Evolutionary conservation across 53 echinoderm and acorn worm genomes (phyloP), one percentile per base, ranked within the genome.

Genomic region (Mesocentrotus franciscanus): DNA sequence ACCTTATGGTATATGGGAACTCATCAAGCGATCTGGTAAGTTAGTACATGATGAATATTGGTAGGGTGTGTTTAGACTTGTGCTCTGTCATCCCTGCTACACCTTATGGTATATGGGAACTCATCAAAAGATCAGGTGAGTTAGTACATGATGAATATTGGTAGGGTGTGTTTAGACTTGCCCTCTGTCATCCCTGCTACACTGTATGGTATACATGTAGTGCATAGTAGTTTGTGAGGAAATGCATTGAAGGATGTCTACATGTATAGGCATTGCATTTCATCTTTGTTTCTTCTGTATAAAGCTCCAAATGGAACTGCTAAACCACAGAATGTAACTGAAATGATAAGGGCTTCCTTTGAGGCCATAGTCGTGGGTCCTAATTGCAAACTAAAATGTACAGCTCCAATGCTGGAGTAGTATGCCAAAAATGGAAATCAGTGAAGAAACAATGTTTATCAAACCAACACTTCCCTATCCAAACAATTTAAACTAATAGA

Each of bases 41-140:
- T 87, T 18, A 96, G 95, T 78, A 98, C 96, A 97, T 97, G 90
- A 87, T 96, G 35, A 97, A 98, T 71, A 90, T 97, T 0, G 97
- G 96, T n/a, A 90, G 96, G 87, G 92, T 98, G 55, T 97, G 96
- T 90, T 95, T 97, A 94, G 98, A 96, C 96, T 35, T 96, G 66
- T 96, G 96, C 15, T 95, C 96, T 33, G 74, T 98, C 22, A 95
- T 98, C 55, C 98, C 97, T 13, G 98, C 98, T 32, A 98, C 97
- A 39, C 97, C 96, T 1, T 97, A 97, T 89, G 98, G 96, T 49
- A 93, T 96, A 12, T 97, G 96, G 96, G 97, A 98, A 56, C 95
- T 97, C 57, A 91, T 98, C 60, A 94, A 93, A 35, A 76, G 96
- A 94, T 96, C 96, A 94, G 97, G 96, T 98, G 89, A 15, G n/a